Evolutionary conservation across 2,888 invertebrate genomes (phyloP).

Genomic region (Acleris laterana): DNA sequence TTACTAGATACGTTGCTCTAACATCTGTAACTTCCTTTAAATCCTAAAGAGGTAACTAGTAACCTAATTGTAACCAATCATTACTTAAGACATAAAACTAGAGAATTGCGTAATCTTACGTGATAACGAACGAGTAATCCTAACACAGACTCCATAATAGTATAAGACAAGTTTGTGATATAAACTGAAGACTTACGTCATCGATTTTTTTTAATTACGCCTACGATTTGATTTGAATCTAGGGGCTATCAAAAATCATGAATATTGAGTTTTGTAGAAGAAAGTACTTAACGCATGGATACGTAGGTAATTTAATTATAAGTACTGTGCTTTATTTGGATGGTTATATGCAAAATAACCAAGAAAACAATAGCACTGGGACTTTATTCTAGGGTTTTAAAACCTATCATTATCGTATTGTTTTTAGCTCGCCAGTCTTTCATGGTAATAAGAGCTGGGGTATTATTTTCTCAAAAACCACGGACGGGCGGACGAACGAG

Average conservation of each 20-base stretch:
- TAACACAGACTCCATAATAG: neutral
- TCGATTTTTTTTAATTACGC: neutral
- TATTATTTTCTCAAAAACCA: no score
- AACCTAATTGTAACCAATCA: no score
- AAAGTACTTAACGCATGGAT: slow-evolving; percentile 49
- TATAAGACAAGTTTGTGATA: slow-evolving; percentile 3
- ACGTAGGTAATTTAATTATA: slow-evolving; percentile 46
- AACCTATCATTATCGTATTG: neutral
- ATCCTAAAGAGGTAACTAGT: no score
- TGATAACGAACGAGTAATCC: no score
- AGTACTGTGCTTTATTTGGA: slow-evolving; percentile 22
- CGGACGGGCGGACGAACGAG: no score
- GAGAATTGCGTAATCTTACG: neutral
- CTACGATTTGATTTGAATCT: no score
- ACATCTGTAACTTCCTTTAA: no score
- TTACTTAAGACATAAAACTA: no score
- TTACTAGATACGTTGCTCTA: no score
- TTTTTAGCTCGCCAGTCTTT: neutral
- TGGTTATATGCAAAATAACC: neutral
- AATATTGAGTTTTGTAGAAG: slow-evolving; percentile 37
- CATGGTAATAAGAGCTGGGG: no score
- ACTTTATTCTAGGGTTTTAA: no score
- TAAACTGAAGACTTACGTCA: neutral
- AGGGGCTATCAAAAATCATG: neutral
- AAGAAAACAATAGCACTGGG: neutral